These are phyloP conservation scores for Anomalospiza imberbis DNA, from an alignment of 2,797 vertebrate genomes.

Conservation along the genomic window DNA sequence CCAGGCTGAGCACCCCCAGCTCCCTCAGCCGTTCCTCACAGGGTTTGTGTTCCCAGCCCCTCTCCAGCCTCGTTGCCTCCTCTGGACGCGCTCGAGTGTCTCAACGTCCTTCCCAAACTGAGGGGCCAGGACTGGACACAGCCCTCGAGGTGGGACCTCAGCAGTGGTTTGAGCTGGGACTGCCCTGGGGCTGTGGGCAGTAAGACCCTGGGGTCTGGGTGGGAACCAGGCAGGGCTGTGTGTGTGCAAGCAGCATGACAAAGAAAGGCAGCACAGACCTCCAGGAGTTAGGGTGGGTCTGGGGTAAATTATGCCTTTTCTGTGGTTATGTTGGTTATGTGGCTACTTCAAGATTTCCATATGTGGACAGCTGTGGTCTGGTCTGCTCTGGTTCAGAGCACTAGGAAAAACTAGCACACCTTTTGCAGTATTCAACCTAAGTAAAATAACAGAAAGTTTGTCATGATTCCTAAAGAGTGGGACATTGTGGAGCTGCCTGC, in stretches of 20 bases:
- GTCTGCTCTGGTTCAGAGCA: background rate
- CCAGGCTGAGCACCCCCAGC: no score
- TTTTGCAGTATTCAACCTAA: background rate
- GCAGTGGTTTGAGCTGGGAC: background rate
- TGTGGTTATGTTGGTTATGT: background rate
- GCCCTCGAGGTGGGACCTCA: background rate
- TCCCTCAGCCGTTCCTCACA: no score
- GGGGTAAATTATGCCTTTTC: background rate
- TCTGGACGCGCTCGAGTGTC: no score
- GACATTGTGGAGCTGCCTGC: background rate
- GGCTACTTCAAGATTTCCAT: background rate
- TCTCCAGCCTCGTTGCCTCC: no score
- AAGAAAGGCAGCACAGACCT: background rate
- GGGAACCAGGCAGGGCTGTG: background rate
- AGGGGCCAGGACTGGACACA: background rate
- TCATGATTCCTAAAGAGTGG: background rate
- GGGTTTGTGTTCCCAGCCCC: no score
- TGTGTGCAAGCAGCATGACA: background rate
- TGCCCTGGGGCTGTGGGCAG: background rate
- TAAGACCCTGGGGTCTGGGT: background rate
- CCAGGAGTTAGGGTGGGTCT: background rate
- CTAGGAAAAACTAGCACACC: background rate
- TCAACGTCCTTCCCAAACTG: no score
- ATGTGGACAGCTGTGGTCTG: background rate
- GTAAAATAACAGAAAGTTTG: background rate